Base-by-base conservation (phyloP, 1,140 invertebrate genomes). In the Lineus longissimus region DNA sequence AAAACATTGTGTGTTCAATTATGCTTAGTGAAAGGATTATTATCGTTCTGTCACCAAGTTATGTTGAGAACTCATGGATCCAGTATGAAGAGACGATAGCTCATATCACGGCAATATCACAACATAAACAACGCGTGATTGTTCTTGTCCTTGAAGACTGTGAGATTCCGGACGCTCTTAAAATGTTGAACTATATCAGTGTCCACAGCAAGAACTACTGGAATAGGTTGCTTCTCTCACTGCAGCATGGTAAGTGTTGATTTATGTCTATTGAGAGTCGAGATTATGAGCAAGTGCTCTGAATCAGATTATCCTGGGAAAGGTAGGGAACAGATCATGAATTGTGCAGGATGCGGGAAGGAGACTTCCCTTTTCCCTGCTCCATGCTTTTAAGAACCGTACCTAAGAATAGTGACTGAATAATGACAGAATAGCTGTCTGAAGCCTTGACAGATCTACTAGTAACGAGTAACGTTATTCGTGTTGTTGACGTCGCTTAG, bases 11-110 rank as follows among this genome's bases (percentile, higher is more conserved):
- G 33, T 76, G 76, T 67, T 73, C 76, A 0, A 69, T 71, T 4
- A 78, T 76, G 74, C 65, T 78, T n/a, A 78, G 76, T 66, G 72
- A 76, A 59, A 61, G 75, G 22, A 71, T 76, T 1, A 71, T 76
- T 2, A 63, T 78, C 45, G 73, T 76, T 1, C 66, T 78, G 1
- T 72, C 71, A 30, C 59, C 62, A 6, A 68, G 65, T 40, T 78
- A 76, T 59, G 69, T 76, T 33, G 62, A 68, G 40, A 62, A 70
- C 1, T 68, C 70, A 11, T 78, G 76, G 76, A 59, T 60, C 17
- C 66, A 69, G 9, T 73, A 75, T 58, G 73, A 75, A 65, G 73
- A 78, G 57, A 65, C 67, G 6, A 63, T 78, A 9, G 67, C 70
- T 61, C 72, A 76, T 47, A 64, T 76, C 25, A 75, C 73, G 25